Conservation (phyloP, 2,797 vertebrate genomes). For the Dromococcyx pavoninus region DNA sequence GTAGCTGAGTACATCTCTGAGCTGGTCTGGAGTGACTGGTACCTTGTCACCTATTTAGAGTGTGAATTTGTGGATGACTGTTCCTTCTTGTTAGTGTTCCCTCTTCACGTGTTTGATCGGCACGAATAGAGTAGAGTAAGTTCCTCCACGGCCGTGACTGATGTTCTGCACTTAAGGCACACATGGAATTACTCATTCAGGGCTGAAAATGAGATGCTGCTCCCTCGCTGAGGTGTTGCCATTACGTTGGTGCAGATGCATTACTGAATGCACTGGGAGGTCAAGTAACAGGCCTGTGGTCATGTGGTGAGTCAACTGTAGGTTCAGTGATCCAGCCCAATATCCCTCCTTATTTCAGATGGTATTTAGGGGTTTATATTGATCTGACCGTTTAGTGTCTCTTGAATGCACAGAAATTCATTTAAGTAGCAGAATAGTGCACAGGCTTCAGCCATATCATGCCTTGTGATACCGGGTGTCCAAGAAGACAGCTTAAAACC, state of each 20-base stretch:
- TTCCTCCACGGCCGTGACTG: background rate
- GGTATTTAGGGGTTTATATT: background rate
- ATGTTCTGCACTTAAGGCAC: background rate
- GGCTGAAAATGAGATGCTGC: background rate
- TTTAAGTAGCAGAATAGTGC: background rate
- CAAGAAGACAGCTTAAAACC: background rate
- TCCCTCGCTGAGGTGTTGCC: background rate
- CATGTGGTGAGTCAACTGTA: background rate
- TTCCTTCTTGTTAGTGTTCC: background rate
- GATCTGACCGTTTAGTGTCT: fast-evolving
- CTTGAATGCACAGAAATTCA: background rate
- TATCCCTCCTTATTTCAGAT: background rate
- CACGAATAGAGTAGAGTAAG: fast-evolving
- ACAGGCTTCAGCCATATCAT: fast-evolving
- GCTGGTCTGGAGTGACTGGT: background rate
- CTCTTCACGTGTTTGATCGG: fast-evolving
- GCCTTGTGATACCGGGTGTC: background rate
- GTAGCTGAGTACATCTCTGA: fast-evolving
- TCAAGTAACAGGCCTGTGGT: background rate
- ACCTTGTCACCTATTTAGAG: background rate
- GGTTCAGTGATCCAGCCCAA: background rate
- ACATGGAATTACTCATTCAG: background rate
- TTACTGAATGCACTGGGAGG: background rate
- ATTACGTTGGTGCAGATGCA: background rate
- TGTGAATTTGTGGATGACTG: fast-evolving